phyloP scores from a whole-genome alignment of 2,888 invertebrate species.

The Nasonovia ribisnigri region DNA sequence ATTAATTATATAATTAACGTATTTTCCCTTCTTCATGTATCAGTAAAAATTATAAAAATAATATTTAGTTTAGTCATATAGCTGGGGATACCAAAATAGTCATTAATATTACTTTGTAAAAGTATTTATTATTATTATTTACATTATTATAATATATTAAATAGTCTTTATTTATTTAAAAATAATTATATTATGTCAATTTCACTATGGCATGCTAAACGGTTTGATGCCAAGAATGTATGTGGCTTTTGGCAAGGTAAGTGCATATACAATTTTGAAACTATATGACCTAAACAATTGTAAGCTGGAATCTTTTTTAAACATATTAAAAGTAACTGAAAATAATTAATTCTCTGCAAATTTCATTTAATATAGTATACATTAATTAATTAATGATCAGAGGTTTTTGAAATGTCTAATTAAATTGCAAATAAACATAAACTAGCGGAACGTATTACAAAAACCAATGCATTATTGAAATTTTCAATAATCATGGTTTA shows the following conservation, averaged over 20 bases:
- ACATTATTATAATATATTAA: background rate
- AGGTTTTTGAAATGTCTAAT: background rate
- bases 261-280: background rate
- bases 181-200: background rate
- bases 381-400: background rate
- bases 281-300: background rate
- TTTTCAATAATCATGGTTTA: background rate
- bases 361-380: background rate
- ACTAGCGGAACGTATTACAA: background rate
- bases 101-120: background rate
- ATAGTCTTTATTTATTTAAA: background rate
- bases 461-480: background rate
- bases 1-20: background rate
- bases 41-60: background rate
- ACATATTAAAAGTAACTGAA: background rate
- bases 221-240: conserved; percentile 19
- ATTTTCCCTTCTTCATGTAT: background rate
- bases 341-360: background rate
- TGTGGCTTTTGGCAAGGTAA: background rate
- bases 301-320: background rate
- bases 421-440: background rate
- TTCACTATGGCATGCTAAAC: background rate
- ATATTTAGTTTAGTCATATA: background rate
- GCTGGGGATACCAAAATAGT: background rate
- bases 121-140: background rate